phyloP scores from a whole-genome alignment of 2,888 invertebrate species.

The Drosophila kambysellisi region DNA sequence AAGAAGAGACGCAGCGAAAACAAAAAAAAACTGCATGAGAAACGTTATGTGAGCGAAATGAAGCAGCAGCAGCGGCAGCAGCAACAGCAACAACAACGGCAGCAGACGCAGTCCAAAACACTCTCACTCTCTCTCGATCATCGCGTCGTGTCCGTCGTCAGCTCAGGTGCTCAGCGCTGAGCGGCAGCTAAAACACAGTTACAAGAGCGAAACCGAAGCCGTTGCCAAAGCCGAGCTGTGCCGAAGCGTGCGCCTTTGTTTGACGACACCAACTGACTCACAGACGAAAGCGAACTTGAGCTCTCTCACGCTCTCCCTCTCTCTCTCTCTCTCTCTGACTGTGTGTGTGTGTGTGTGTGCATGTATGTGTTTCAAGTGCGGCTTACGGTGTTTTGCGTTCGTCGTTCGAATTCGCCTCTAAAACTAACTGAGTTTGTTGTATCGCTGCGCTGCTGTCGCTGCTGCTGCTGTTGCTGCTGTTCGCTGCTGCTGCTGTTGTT shows the following conservation, averaged over 20 bases:
- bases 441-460: conserved; percentile 21
- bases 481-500: conserved; percentile 10
- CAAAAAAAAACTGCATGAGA: conserved; percentile 77
- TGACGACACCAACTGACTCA: conserved; percentile 43
- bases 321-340: conserved; percentile 19
- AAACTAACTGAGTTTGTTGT: conserved; percentile 74
- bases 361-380: conserved; percentile 44
- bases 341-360: not conserved
- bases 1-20: conserved; percentile 22
- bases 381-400: conserved; percentile 79
- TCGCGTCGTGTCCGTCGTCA: conserved; percentile 13
- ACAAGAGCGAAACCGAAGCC: conserved; percentile 33
- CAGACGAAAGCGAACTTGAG: conserved; percentile 67
- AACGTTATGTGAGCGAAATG: conserved; percentile 82
- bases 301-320: conserved; percentile 1
- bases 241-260: conserved; percentile 12
- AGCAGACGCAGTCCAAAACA: conserved; percentile 67
- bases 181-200: conserved; percentile 56
- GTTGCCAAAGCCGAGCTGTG: conserved; percentile 15
- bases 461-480: conserved; percentile 10
- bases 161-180: conserved; percentile 46
- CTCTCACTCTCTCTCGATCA: conserved; percentile 74
- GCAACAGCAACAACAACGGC: conserved; percentile 14
- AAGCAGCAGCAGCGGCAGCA: conserved; percentile 39
- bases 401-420: conserved; percentile 63